Base-by-base conservation (phyloP, 2,888 invertebrate genomes). In the Operophtera brumata region DNA sequence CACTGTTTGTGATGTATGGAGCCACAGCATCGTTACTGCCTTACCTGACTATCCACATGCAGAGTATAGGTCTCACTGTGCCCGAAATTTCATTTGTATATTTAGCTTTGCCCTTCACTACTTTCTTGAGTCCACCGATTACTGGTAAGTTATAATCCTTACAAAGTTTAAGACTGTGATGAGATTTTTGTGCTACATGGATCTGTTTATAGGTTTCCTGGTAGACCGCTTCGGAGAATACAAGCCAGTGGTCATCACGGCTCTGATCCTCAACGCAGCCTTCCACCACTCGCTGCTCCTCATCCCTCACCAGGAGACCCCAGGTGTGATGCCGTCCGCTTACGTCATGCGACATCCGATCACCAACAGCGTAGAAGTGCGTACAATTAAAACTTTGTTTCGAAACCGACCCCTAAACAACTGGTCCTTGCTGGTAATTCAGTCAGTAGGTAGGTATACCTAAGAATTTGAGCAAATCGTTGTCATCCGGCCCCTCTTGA, bases 21-120 rank as follows among this genome's bases (percentile, higher is more conserved):
- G 96, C 96, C 46, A 94, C 96, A 32, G 96, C 96, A 47, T 95
- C 95, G 6, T 90, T 97, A 47, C 84, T 97, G 54, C 97, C 97
- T 0, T 97, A 96, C 80, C 86, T 97, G 72, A 95, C 96, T 1
- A 94, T 97, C 65, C 97, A 96, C 86, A 97, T 97, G 97, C 96
- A 95, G 84, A 94, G 95, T 73, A 94, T 97, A 77, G 97, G 97
- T 57, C 90, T 97, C 54, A 94, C 95, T 42, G 94, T 96, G 64
- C 94, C 95, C 70, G 96, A 97, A 89, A 95, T 96, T 59, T 96
- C 96, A 49, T 93, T 96, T 73, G 95, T 97, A 68, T 97, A 96
- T 85, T 91, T 96, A 70, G 94, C 96, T 1, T 91, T 97, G 73
- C 96, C 97, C 7, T 94, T 97, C 70, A 95, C 96, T 6, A 95